Evolutionary conservation across 2,113 vertebrate species (phyloP).

Genomic region (Neodon shergylaensis): DNA sequence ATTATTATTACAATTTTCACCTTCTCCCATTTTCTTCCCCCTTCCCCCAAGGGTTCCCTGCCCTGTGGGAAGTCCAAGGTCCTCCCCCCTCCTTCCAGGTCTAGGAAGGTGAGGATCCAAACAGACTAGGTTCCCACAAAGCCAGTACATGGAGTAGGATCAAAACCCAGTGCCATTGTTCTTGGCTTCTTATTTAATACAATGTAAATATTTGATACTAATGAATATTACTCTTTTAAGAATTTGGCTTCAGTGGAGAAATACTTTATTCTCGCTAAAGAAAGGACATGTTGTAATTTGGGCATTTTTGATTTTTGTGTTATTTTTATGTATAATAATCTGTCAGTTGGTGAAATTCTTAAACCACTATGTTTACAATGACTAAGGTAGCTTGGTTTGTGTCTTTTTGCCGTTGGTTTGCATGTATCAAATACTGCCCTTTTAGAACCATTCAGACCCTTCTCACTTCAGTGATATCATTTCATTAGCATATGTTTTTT

Average conservation of each 20-base stretch:
- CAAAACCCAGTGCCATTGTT: no score
- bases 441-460: accelerated
- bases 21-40: no score
- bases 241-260: slow-evolving; percentile 19
- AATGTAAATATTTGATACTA: neutral
- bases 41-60: no score
- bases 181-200: neutral
- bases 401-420: neutral
- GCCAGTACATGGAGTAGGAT: no score
- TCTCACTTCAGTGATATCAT: neutral
- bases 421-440: neutral
- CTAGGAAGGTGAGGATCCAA: no score
- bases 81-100: no score
- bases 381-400: neutral
- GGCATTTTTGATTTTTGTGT: neutral
- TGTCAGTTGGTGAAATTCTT: neutral
- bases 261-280: neutral
- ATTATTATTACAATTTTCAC: no score
- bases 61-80: no score
- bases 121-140: no score
- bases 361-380: no score
- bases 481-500: neutral
- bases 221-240: neutral
- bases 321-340: neutral
- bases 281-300: neutral